A percentile compares a stretch with the other conserved stretches of the same genome.
phyloP scores from a whole-genome alignment of 2,797 vertebrate species.

The Apogon talboti region DNA sequence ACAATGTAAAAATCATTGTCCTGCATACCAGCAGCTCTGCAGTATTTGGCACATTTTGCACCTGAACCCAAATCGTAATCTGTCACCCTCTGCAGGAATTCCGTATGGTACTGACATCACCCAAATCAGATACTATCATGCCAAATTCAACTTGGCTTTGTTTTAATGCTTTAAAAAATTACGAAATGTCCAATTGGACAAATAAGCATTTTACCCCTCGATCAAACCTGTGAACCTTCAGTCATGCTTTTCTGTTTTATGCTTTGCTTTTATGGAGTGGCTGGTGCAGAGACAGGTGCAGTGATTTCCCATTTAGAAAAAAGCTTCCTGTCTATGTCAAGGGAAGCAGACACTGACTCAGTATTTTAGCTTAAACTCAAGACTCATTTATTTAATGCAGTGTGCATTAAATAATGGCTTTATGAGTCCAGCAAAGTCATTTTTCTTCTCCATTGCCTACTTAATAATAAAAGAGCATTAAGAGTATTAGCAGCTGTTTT shows the following conservation, averaged over 20 bases:
- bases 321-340: slow-evolving; percentile 24
- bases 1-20: slow-evolving; percentile 17
- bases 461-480: background rate
- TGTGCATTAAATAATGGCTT: slow-evolving; percentile 11
- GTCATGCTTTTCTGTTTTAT: background rate
- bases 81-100: slow-evolving; percentile 17
- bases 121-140: slow-evolving; percentile 1
- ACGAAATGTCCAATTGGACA: background rate
- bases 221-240: background rate
- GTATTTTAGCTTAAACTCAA: slow-evolving; percentile 16
- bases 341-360: slow-evolving; percentile 26
- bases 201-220: background rate
- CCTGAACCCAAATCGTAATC: slow-evolving; percentile 11
- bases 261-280: background rate
- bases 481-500: background rate
- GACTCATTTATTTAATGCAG: slow-evolving; percentile 38
- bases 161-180: too few relatives aligned
- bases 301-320: slow-evolving; percentile 21
- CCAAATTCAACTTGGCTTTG: too few relatives aligned
- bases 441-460: background rate
- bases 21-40: slow-evolving; percentile 14
- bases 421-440: background rate
- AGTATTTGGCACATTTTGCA: slow-evolving; percentile 5
- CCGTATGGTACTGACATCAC: background rate
- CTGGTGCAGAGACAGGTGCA: slow-evolving; percentile 2